Conservation (phyloP, 92 coral and sea anemone species). For the Actinostola sp. region DNA sequence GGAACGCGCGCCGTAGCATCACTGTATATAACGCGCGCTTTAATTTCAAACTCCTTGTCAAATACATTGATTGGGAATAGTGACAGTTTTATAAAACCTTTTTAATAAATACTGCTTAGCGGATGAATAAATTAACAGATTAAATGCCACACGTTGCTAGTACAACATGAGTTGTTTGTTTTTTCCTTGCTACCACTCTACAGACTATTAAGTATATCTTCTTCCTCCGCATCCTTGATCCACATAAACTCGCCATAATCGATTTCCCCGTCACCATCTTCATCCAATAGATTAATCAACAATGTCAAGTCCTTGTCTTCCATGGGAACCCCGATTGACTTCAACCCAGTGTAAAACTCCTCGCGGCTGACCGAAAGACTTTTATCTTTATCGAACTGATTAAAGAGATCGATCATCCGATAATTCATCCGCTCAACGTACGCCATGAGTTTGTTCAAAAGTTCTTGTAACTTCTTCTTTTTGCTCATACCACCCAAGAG, state of each 20-base stretch:
- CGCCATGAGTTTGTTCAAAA: conserved; percentile 66
- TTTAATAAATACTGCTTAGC: too few species aligned
- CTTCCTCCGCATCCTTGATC: conserved; percentile 79
- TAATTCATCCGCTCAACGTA: conserved; percentile 84
- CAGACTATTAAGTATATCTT: neutral
- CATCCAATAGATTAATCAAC: conserved; percentile 75
- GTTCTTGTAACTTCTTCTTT: conserved; percentile 54
- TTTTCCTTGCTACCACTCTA: too few species aligned
- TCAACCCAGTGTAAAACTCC: conserved; percentile 75
- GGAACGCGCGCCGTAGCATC: too few species aligned
- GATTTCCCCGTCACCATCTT: conserved; percentile 88
- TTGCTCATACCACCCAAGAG: conserved; percentile 34
- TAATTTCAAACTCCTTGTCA: too few species aligned
- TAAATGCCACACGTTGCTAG: too few species aligned
- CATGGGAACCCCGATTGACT: conserved; percentile 86
- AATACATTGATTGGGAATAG: too few species aligned
- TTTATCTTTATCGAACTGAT: conserved; percentile 97
- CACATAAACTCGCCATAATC: conserved; percentile 88
- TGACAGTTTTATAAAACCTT: too few species aligned
- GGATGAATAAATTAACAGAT: too few species aligned
- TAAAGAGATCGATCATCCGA: conserved; percentile 84
- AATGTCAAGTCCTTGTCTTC: conserved; percentile 75
- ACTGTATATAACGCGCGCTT: too few species aligned
- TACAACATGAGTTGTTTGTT: too few species aligned
- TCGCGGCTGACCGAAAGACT: conserved; percentile 85